Conservation (phyloP, 2,797 vertebrate species). For the Thaleichthys pacificus region DNA sequence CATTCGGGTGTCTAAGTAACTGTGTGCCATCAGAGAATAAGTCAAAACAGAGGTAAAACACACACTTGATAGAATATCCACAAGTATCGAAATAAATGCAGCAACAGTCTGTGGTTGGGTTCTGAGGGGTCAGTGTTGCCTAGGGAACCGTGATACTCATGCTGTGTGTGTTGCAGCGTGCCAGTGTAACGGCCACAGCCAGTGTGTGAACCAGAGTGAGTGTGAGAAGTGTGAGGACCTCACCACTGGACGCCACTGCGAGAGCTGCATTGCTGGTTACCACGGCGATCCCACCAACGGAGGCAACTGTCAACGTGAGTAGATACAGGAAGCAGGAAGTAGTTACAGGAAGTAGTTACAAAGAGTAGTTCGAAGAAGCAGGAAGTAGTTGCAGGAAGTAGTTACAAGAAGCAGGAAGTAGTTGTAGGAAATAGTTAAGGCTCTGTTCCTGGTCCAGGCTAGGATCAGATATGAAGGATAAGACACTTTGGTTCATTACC, state of each 20-base stretch:
- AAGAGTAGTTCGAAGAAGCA: neutral
- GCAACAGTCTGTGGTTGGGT: neutral
- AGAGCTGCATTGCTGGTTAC: constrained; percentile 93
- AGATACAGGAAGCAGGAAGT: neutral
- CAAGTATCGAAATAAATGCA: too few species aligned
- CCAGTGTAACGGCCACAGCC: constrained; percentile 97
- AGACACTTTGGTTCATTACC: too few species aligned
- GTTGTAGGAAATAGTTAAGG: too few species aligned
- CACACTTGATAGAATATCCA: too few species aligned
- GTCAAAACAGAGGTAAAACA: too few species aligned
- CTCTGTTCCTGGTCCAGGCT: too few species aligned
- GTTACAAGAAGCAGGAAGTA: too few species aligned
- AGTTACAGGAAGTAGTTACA: neutral
- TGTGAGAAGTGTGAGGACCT: constrained; percentile 96
- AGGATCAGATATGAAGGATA: too few species aligned
- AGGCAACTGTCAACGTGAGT: constrained; percentile 95
- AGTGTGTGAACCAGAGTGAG: constrained; percentile 90
- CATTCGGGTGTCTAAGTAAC: too few species aligned
- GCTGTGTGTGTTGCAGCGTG: constrained; percentile 76
- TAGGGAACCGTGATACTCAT: neutral
- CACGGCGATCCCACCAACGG: constrained; percentile 96
- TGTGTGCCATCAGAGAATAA: too few species aligned
- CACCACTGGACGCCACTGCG: constrained; percentile 91
- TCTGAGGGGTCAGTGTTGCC: neutral
- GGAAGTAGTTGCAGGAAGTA: too few species aligned